phyloP scores from a whole-genome alignment of 2,888 invertebrate species.

The Xylocampa areola region DNA sequence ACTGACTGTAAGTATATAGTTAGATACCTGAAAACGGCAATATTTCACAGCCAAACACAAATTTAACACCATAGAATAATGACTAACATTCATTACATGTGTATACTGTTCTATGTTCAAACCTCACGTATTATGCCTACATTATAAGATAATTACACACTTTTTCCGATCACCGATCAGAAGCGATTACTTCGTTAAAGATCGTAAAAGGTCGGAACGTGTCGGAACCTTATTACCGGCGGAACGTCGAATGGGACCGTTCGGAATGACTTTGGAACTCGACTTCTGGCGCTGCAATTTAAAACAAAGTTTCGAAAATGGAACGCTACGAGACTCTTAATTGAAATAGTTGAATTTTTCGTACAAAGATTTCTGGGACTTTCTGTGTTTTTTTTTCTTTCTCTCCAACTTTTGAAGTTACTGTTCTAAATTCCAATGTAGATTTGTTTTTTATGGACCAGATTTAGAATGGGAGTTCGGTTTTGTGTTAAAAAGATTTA shows the following conservation, averaged over 20 bases:
- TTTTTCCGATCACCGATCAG: slow-evolving; percentile 60
- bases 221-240: slow-evolving; percentile 71
- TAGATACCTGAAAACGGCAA: too few species aligned
- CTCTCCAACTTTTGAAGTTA: slow-evolving; percentile 31
- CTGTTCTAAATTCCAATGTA: slow-evolving; percentile 56
- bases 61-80: too few species aligned
- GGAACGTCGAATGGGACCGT: slow-evolving; percentile 63
- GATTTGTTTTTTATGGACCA: slow-evolving; percentile 43
- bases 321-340: slow-evolving; percentile 79
- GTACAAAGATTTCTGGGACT: slow-evolving; percentile 56
- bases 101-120: too few species aligned
- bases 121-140: slow-evolving; percentile 25
- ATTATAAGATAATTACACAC: slow-evolving; percentile 57
- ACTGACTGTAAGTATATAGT: too few species aligned
- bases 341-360: slow-evolving; percentile 83
- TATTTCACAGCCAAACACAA: not conserved
- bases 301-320: slow-evolving; percentile 80
- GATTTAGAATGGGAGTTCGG: slow-evolving; percentile 34
- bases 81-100: too few species aligned
- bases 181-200: slow-evolving; percentile 68
- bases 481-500: slow-evolving; percentile 46
- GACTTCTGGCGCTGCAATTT: slow-evolving; percentile 74
- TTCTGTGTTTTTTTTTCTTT: slow-evolving; percentile 25
- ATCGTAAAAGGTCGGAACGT: slow-evolving; percentile 67
- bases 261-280: slow-evolving; percentile 72